These are phyloP conservation scores for Lynx canadensis DNA, from an alignment of 2,113 vertebrate genomes.

Conservation along the genomic window DNA sequence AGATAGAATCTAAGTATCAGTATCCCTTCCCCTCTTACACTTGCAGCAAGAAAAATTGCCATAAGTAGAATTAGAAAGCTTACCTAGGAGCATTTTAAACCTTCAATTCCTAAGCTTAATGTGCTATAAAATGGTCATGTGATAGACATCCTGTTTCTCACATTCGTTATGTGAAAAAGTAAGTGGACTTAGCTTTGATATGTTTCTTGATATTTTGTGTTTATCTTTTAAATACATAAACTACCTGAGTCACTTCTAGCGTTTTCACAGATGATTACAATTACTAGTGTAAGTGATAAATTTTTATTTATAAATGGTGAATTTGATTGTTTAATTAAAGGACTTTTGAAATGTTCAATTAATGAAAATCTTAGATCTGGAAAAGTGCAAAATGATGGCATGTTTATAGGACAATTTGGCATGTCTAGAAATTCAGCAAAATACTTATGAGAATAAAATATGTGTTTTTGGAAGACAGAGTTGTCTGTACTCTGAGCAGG, in stretches of 20 bases:
- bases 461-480: slow-evolving; percentile 56
- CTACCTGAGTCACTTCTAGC: not conserved
- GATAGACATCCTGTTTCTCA: slow-evolving; percentile 11
- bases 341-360: not conserved
- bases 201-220: slow-evolving; percentile 18
- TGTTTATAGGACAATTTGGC: not conserved
- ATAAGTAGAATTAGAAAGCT: not conserved
- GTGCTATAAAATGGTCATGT: not conserved
- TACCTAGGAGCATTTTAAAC: slow-evolving; percentile 6
- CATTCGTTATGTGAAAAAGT: slow-evolving; percentile 18
- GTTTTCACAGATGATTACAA: not conserved
- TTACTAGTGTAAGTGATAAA: not conserved
- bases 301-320: slow-evolving; percentile 35
- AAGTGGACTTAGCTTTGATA: not conserved
- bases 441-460: not conserved
- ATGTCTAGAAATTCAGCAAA: slow-evolving; percentile 28
- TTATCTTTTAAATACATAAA: not conserved
- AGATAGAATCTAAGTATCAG: not conserved
- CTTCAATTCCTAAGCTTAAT: not conserved
- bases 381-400: not conserved
- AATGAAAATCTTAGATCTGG: slow-evolving; percentile 4
- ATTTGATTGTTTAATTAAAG: slow-evolving; percentile 15
- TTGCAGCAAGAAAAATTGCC: not conserved
- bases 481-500: slow-evolving; percentile 73
- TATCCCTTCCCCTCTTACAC: not conserved